Evolutionary conservation across 2,113 vertebrate species (phyloP), one percentile per base, ranked within the genome.

Genomic region (Psittacara wagleri): DNA sequence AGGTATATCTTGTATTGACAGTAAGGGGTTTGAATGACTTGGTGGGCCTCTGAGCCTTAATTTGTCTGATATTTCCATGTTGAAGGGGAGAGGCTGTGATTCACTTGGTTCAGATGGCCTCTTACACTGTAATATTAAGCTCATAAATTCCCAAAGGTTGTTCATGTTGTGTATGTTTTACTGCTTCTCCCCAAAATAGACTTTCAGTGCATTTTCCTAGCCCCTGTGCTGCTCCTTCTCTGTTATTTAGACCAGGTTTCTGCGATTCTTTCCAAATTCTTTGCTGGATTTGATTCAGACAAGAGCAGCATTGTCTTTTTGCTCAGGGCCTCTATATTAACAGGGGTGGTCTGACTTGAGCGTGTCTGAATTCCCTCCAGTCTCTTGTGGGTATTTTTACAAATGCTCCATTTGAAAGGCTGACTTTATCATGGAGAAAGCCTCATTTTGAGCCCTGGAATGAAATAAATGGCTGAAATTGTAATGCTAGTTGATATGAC

Each of bases 221-320:
- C 16, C 15, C 22, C 13, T 20, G 6, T 43, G 37, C 52, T 57
- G 37, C 52, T 91, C 57, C 43, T 73, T 54, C 1, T 4, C 62
- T 51, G 10, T 22, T 1, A 1, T 44, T 82, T 61, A 69, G 43
- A 52, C 27, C 16, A 37, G 9, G 27, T 29, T 37, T 90, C 39
- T 43, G 7, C 1, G 1, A 3, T 85, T 10, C 43, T 70, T 33
- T 62, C 44, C 31, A 37, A 7, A 62, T n/a, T 35, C 17, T 33
- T 83, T 1, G 1, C 35, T 1, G 0, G 52, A 19, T 48, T 66
- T 0, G 2, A 1, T 63, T 73, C 51, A 2, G 8, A 39, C 29
- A 29, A 69, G 37, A 49, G 72, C 27, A 79, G 20, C 13, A 4
- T 5, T 63, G 39, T 7, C 35, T 67, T 54, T 54, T 61, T 63